These are phyloP conservation scores for Tyto alba DNA, from an alignment of 2,113 vertebrate genomes.

Conservation along the genomic window DNA sequence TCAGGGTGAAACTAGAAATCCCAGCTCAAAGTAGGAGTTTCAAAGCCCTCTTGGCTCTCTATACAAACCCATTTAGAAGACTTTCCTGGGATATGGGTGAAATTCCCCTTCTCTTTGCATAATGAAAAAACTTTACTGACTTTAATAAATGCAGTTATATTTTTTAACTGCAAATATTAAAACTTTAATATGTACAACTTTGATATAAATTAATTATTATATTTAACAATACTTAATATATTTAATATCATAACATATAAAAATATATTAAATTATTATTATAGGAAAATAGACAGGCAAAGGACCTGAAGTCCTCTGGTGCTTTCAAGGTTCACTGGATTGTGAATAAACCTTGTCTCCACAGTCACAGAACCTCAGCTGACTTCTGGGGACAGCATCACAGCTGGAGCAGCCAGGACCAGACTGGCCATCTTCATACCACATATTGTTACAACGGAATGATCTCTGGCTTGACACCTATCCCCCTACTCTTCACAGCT, in stretches of 20 bases:
- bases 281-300: background rate
- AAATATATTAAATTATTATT: background rate
- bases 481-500: rapidly evolving
- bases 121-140: background rate
- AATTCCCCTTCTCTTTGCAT: background rate
- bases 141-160: background rate
- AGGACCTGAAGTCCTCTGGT: background rate
- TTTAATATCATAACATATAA: too few relatives aligned
- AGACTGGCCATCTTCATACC: background rate
- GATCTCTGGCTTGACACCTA: background rate
- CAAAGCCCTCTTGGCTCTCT: background rate
- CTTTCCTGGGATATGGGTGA: background rate
- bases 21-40: background rate
- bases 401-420: background rate
- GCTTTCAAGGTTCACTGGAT: background rate
- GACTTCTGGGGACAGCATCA: background rate
- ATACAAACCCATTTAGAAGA: background rate
- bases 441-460: background rate
- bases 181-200: background rate
- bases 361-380: background rate
- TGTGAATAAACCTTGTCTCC: background rate
- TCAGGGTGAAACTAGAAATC: background rate
- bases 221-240: too few relatives aligned
- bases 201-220: too few relatives aligned
- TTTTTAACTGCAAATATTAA: background rate